A percentile compares a stretch with the other conserved stretches of the same genome.
These are phyloP conservation scores for Mesocricetus auratus DNA, from an alignment of 2,113 vertebrate genomes.

Conservation along the genomic window DNA sequence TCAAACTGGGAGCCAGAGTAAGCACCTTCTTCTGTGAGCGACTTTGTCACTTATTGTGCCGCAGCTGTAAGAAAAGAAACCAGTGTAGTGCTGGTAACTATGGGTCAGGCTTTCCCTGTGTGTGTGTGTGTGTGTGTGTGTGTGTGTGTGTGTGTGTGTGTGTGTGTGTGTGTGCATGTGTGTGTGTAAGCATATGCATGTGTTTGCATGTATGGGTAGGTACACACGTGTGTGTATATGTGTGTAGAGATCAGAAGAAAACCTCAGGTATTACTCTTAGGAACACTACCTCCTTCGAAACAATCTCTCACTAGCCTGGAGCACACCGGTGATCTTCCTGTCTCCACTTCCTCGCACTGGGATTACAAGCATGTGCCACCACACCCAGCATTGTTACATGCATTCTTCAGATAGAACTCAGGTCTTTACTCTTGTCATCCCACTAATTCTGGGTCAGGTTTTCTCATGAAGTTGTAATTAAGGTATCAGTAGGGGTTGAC, in stretches of 20 bases:
- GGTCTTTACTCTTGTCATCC: too few relatives aligned
- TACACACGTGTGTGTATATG: not conserved
- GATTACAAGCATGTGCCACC: not conserved
- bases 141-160: too few relatives aligned
- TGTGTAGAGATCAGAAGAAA: not conserved
- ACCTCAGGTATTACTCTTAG: not conserved
- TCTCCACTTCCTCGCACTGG: not conserved
- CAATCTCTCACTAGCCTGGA: not conserved
- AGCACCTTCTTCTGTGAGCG: not conserved
- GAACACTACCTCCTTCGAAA: not conserved
- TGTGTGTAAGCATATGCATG: not conserved
- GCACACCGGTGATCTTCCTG: too few relatives aligned
- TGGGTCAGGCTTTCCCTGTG: not conserved
- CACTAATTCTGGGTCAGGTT: not conserved
- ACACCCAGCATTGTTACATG: not conserved
- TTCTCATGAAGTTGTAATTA: not conserved
- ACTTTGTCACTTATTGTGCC: not conserved
- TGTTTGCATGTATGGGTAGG: not conserved
- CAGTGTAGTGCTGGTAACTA: not conserved
- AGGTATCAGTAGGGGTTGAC: not conserved
- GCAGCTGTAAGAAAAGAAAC: not conserved
- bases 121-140: too few relatives aligned
- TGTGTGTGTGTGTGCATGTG: too few relatives aligned
- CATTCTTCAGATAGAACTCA: not conserved
- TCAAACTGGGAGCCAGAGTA: not conserved